Evolutionary conservation across 2,113 vertebrate genomes (phyloP).

Genomic region (Edolisoma coerulescens): DNA sequence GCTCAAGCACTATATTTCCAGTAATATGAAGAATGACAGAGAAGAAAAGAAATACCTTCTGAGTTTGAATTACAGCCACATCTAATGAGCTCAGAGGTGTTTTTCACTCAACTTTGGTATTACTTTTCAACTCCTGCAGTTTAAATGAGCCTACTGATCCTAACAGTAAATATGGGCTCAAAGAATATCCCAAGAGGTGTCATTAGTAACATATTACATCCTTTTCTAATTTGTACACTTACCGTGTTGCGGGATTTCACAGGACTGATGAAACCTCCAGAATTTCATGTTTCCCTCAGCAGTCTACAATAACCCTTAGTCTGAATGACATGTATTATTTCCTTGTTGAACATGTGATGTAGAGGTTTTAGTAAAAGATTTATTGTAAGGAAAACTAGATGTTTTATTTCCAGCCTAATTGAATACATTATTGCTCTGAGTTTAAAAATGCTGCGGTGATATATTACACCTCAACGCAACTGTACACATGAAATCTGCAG

Average conservation of each 20-base stretch:
- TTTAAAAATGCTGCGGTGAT: slow-evolving; percentile 71
- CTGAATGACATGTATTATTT: slow-evolving; percentile 81
- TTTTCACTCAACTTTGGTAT: slow-evolving; percentile 70
- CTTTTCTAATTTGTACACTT: slow-evolving; percentile 81
- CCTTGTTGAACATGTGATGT: slow-evolving; percentile 71
- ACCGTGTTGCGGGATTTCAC: slow-evolving; percentile 66
- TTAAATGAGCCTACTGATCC: slow-evolving; percentile 73
- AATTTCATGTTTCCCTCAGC: slow-evolving; percentile 79
- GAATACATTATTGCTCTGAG: slow-evolving; percentile 77
- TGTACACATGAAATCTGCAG: slow-evolving; percentile 54
- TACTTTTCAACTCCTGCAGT: slow-evolving; percentile 75
- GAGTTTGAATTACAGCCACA: slow-evolving; percentile 75
- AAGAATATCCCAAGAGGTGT: slow-evolving; percentile 76
- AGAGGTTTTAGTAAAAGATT: slow-evolving; percentile 73
- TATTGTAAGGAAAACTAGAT: slow-evolving; percentile 70
- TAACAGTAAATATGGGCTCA: slow-evolving; percentile 73
- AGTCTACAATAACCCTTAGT: slow-evolving; percentile 74
- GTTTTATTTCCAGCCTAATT: slow-evolving; percentile 77
- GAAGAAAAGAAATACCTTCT: slow-evolving; percentile 70
- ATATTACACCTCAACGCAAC: slow-evolving; percentile 68
- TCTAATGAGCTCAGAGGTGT: slow-evolving; percentile 74
- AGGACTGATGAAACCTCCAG: slow-evolving; percentile 76
- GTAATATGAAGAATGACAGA: slow-evolving; percentile 72
- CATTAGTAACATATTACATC: slow-evolving; percentile 79
- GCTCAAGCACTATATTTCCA: slow-evolving; percentile 67